A percentile compares a stretch with the other conserved stretches of the same genome.
phyloP scores from a whole-genome alignment of 2,113 vertebrate genomes.

The Proteles cristata region DNA sequence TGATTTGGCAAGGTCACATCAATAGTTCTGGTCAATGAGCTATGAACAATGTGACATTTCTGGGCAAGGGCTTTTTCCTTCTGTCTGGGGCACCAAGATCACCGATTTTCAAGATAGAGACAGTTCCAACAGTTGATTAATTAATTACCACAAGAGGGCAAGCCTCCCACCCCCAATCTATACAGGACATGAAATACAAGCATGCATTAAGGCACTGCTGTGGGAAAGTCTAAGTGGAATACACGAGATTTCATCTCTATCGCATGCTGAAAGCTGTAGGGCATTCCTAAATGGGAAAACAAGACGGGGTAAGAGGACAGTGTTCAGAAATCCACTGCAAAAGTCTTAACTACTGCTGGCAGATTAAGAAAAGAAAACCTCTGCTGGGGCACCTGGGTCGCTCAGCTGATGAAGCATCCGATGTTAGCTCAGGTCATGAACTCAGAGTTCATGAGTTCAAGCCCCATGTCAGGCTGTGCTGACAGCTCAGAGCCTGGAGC shows the following conservation, averaged over 20 bases:
- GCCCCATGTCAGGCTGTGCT: no score
- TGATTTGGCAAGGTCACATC: not conserved
- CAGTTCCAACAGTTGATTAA: not conserved
- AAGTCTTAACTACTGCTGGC: not conserved
- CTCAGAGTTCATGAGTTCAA: no score
- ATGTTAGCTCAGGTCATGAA: no score
- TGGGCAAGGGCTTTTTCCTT: not conserved
- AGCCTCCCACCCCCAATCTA: not conserved
- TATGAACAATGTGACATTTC: not conserved
- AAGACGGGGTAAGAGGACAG: rapidly evolving
- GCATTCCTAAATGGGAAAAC: not conserved
- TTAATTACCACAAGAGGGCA: not conserved
- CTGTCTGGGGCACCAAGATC: not conserved
- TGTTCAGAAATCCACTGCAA: not conserved
- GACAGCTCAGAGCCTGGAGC: no score
- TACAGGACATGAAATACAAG: not conserved
- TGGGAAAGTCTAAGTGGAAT: not conserved
- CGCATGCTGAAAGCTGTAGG: not conserved
- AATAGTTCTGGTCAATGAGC: not conserved
- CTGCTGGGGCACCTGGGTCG: not conserved
- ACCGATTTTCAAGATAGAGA: not conserved
- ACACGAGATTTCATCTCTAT: not conserved
- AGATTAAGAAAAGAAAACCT: not conserved
- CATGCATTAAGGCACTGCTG: not conserved
- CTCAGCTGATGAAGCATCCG: no score